phyloP scores from a whole-genome alignment of 2,888 invertebrate species.

The Callyntrura guangdongensis region DNA sequence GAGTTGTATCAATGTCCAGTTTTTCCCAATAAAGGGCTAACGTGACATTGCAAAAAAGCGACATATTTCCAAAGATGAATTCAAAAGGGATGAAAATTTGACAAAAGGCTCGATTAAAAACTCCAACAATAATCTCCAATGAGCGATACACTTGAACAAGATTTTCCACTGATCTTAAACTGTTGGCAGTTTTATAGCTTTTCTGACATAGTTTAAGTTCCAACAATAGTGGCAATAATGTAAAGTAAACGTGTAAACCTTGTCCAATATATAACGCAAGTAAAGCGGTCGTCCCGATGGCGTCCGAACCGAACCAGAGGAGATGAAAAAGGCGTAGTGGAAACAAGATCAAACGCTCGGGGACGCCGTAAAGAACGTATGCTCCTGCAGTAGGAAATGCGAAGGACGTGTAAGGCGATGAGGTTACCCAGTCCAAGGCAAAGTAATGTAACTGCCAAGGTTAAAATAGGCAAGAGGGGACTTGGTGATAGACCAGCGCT shows the following conservation, averaged over 20 bases:
- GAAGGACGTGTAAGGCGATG: constrained; percentile 21
- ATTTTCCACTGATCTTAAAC: neutral
- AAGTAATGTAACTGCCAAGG: neutral
- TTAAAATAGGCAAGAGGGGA: neutral
- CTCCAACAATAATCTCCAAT: neutral
- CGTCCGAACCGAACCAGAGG: neutral
- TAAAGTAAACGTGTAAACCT: constrained; percentile 8
- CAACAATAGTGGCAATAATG: neutral
- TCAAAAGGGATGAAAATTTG: constrained; percentile 48
- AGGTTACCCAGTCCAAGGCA: neutral
- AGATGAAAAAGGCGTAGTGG: neutral
- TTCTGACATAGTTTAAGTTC: constrained; percentile 42
- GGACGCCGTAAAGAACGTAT: constrained; percentile 28
- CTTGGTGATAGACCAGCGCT: neutral
- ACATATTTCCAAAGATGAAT: constrained; percentile 56
- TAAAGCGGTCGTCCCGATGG: neutral
- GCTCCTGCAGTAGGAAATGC: constrained; percentile 44
- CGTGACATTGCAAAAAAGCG: constrained; percentile 53
- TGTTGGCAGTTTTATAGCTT: neutral
- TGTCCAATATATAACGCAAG: constrained; percentile 25
- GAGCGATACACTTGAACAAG: neutral
- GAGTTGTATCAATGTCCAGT: neutral
- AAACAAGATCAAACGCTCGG: neutral
- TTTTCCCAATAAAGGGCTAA: constrained; percentile 38
- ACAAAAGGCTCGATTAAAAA: constrained; percentile 4